A percentile compares a stretch with the other conserved stretches of the same genome.
Evolutionary conservation across 2,888 invertebrate genomes (phyloP).

Genomic region (Gastracanthus pulcherrimus): DNA sequence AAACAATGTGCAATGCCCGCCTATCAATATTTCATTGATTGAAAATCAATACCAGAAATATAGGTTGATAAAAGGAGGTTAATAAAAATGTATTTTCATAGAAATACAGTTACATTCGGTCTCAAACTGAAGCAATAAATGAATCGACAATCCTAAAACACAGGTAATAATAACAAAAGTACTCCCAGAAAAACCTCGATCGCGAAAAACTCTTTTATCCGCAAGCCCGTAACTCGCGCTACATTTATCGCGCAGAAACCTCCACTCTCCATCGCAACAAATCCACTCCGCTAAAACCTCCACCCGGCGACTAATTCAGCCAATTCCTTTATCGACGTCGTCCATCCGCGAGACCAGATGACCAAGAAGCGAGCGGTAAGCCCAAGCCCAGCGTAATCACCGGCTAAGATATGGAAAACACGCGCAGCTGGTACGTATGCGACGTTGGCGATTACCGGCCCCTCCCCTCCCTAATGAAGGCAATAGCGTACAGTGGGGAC

Average conservation of each 20-base stretch:
- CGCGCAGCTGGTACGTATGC: background rate
- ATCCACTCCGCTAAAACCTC: no score
- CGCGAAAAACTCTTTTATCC: no score
- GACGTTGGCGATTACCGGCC: slow-evolving; percentile 37
- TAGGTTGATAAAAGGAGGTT: no score
- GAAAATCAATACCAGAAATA: slow-evolving; percentile 8
- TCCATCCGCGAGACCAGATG: background rate
- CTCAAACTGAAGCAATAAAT: no score
- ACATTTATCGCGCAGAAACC: no score
- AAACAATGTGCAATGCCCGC: background rate
- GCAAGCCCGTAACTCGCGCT: no score
- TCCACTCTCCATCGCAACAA: no score
- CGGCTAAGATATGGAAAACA: slow-evolving; percentile 22
- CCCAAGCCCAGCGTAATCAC: no score
- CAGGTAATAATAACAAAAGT: no score
- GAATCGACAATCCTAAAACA: no score
- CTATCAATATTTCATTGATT: slow-evolving; percentile 12
- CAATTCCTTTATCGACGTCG: background rate
- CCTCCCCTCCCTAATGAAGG: slow-evolving; percentile 50
- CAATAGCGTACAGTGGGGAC: background rate
- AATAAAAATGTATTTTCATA: background rate
- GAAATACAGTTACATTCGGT: background rate
- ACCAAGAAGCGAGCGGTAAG: background rate
- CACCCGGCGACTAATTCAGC: background rate
- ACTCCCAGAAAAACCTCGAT: no score